Conservation (phyloP, 23 tunicate genomes). For the Diplosoma virens region DNA sequence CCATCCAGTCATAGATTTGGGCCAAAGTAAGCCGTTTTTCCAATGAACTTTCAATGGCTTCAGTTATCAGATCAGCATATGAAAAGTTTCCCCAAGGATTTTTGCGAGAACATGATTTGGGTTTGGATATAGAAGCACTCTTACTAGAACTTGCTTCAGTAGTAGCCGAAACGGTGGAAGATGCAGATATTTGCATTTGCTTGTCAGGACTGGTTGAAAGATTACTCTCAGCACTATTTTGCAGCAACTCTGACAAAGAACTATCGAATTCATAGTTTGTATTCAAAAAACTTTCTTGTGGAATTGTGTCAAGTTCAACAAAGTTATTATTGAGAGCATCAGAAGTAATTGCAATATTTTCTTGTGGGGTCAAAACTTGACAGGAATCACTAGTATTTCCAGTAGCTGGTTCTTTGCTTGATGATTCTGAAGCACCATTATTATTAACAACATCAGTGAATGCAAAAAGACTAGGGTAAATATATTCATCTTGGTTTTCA, state of each 20-base stretch:
- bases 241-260: neutral
- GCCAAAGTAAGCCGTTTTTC: slow-evolving; percentile 85
- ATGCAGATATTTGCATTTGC: neutral
- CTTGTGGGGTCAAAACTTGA: too few species aligned
- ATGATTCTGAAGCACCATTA: too few species aligned
- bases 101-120: slow-evolving; percentile 72
- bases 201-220: neutral
- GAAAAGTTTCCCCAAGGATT: slow-evolving; percentile 93
- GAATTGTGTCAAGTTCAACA: slow-evolving; percentile 7
- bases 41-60: slow-evolving; percentile 88
- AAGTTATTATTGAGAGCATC: too few species aligned
- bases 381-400: too few species aligned
- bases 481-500: slow-evolving; percentile 12
- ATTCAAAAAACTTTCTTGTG: slow-evolving; percentile 11
- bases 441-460: slow-evolving; percentile 13
- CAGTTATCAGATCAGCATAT: slow-evolving; percentile 94
- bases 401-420: too few species aligned
- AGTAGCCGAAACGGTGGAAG: neutral
- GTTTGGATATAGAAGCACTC: slow-evolving; percentile 23
- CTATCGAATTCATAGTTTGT: neutral
- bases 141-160: neutral
- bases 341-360: too few species aligned
- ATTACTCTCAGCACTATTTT: neutral
- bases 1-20: slow-evolving; percentile 97
- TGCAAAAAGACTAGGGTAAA: slow-evolving; percentile 1